Evolutionary conservation across 2,113 vertebrate genomes (phyloP).

Genomic region (Misgurnus anguillicaudatus): DNA sequence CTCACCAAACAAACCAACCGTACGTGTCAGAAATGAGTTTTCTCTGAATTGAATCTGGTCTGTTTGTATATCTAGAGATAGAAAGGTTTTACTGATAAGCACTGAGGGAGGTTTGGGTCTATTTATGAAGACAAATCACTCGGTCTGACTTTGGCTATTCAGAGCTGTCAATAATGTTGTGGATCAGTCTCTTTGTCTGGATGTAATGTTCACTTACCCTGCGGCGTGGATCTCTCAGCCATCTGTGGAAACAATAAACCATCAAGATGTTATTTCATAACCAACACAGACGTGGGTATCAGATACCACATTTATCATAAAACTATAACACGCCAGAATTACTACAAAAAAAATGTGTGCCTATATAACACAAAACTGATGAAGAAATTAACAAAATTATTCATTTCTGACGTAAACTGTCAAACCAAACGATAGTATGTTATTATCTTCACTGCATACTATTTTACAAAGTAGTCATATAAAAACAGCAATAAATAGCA

Average conservation of each 20-base stretch:
- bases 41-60: not conserved
- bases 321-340: slow-evolving; percentile 19
- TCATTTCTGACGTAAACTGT: too few relatives aligned
- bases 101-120: not conserved
- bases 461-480: too few relatives aligned
- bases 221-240: slow-evolving; percentile 40
- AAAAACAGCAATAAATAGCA: slow-evolving; percentile 23
- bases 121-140: slow-evolving; percentile 39
- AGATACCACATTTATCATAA: slow-evolving; percentile 32
- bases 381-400: too few relatives aligned
- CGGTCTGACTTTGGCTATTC: not conserved
- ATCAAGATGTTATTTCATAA: slow-evolving; percentile 12
- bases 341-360: not conserved
- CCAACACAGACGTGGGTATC: not conserved
- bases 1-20: slow-evolving; percentile 1
- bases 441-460: not conserved
- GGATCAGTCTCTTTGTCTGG: slow-evolving; percentile 28
- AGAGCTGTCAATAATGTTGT: slow-evolving; percentile 36
- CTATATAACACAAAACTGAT: not conserved
- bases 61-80: not conserved
- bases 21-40: not conserved
- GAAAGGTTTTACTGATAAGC: not conserved
- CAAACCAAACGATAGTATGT: too few relatives aligned
- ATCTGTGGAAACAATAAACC: slow-evolving; percentile 38
- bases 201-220: slow-evolving; percentile 40